Evolutionary conservation across 2,113 vertebrate genomes (phyloP), one percentile per base, ranked within the genome.

Genomic region (Dasyornis broadbenti): DNA sequence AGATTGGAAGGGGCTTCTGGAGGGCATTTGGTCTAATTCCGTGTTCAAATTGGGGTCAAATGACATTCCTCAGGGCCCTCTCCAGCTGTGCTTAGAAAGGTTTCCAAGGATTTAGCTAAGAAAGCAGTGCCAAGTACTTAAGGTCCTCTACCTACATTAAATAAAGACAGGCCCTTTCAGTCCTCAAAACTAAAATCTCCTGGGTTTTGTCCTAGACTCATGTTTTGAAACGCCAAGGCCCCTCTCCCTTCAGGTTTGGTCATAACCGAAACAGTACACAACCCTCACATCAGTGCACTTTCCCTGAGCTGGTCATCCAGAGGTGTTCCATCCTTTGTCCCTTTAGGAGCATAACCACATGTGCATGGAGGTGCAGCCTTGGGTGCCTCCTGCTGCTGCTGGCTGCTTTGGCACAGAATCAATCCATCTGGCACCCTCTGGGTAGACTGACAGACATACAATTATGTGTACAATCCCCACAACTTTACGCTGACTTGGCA

Each of bases 281-380:
- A 70, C 18, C 11, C 5, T 15, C 14, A 12, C 0, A 1, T 59
- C 9, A 27, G 26, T 39, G 15, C 31, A 6, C 19, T 81, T 95
- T 40, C 9, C 30, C 71, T 28, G 26, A n/a, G 20, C 8, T 76
- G 13, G 2, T 49, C 78, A 63, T 40, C 16, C 49, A 53, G 68
- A 81, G 8, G 4, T 27, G 13, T 52, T 70, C 89, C n/a, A n/a
- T 72, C 6, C 21, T 47, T 44, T n/a, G 6, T 70, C 35, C 28
- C n/a, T 53, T 83, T 49, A 4, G 9, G 14, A 64, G 31, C 0
- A 0, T 21, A 57, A 57, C 53, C 31, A 12, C 4, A 0, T 2
- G 9, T 33, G 28, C 0, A 0, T 0, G 2, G 37, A 33, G 49
- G 16, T 23, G 37, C 11, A 70, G 56, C 54, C 44, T 71, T 1